Percentiles rank a stretch among this genome's conserved stretches.
These are phyloP conservation scores for Homarus americanus DNA, from an alignment of 1,140 invertebrate genomes.

Conservation along the genomic window DNA sequence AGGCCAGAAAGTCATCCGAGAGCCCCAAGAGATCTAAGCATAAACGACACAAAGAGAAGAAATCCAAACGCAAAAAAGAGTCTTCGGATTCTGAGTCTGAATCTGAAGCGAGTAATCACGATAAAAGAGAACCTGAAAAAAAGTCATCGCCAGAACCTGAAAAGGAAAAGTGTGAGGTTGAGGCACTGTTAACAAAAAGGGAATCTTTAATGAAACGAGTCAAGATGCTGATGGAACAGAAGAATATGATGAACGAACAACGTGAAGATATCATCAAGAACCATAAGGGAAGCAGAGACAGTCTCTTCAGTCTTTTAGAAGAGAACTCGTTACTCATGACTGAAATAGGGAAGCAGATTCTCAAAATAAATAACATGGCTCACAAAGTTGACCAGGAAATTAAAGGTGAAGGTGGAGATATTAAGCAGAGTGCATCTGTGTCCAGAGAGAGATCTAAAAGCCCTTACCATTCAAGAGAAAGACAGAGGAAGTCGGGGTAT, in stretches of 20 bases:
- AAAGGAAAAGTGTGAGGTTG: slow-evolving; percentile 13
- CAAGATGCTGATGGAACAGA: slow-evolving; percentile 36
- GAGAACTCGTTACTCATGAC: slow-evolving; percentile 34
- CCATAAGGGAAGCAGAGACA: slow-evolving; percentile 28
- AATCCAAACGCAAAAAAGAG: slow-evolving; percentile 38
- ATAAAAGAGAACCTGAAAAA: slow-evolving; percentile 21
- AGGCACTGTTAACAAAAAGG: slow-evolving; percentile 21
- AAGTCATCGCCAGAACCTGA: slow-evolving; percentile 15
- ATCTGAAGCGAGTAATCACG: slow-evolving; percentile 17
- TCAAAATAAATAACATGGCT: slow-evolving; percentile 33
- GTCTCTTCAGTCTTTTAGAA: slow-evolving; percentile 29
- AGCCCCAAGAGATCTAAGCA: slow-evolving; percentile 31
- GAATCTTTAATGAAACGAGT: slow-evolving; percentile 25
- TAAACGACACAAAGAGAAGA: slow-evolving; percentile 36
- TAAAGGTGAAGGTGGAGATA: slow-evolving; percentile 9
- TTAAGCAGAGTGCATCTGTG: slow-evolving; percentile 15
- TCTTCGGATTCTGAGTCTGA: slow-evolving; percentile 16
- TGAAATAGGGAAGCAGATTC: slow-evolving; percentile 45
- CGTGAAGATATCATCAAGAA: slow-evolving; percentile 17
- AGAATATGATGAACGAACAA: slow-evolving; percentile 22
- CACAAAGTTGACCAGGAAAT: slow-evolving; percentile 31
- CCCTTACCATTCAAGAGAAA: slow-evolving; percentile 19
- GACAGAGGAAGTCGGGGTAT: background rate
- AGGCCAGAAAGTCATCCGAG: slow-evolving; percentile 10
- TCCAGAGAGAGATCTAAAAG: slow-evolving; percentile 36